Base-by-base conservation (phyloP, 2,113 vertebrate genomes). In the Acanthochromis polyacanthus region DNA sequence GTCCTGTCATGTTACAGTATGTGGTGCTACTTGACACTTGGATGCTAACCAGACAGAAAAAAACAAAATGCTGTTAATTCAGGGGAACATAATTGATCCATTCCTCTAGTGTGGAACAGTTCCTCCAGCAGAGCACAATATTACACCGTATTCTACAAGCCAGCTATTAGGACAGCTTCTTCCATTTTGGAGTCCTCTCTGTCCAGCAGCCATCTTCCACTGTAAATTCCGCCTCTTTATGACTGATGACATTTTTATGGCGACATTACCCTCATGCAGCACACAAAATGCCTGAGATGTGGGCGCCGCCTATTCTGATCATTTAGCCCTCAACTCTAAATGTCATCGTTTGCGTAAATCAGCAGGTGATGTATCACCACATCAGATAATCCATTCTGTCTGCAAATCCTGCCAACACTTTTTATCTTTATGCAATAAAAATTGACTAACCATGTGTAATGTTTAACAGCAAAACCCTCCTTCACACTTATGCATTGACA, bases 281-380 rank as follows among this genome's bases (percentile, higher is more conserved):
- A 52, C 0, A 3, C 53, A 56, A 45, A 80, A 32, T 48, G 15
- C 22, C 11, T 3, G 46, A 16, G 12, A 38, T 36, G 57, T 28
- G 43, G 57, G 40, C 0, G 3, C 32, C 62, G 36, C 63, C 36
- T 14, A 9, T 61, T 63, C 66, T 32, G 16, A 61, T 53, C 22
- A 69, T 50, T 72, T 58, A 63, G 32, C 55, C 71, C 10, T 65
- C 17, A 32, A 48, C 20, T 40, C 30, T 68, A 61, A 69, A 80
- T 82, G 67, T 80, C 79, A 82, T 25, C 12, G 60, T 75, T 72
- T 64, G 61, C 62, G 68, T 78, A 67, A 81, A 78, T 70, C 73
- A 78, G 52, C 10, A 6, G 15, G 15, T 74, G 55, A 81, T 71
- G 81, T 61, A 71, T 77, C 73, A 48, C 48, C 43, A 23, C 36